A percentile compares a stretch with the other conserved stretches of the same genome.
Conservation (phyloP, 2,888 invertebrate genomes). For the Dolichopus griseipennis region DNA sequence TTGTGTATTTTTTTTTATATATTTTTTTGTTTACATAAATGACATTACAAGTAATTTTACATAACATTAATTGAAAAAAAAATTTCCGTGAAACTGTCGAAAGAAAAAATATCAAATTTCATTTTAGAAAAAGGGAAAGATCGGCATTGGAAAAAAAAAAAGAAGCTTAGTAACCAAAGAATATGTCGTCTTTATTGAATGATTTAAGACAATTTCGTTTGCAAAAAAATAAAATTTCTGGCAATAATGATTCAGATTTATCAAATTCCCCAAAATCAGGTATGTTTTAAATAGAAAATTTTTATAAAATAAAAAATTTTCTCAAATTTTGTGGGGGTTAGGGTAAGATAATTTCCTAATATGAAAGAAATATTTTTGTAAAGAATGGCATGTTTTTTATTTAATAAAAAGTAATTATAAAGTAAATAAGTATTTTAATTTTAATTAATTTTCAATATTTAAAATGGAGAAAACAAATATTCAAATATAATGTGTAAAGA, state of each 20-base stretch:
- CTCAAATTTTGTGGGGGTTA: no score
- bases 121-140: neutral
- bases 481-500: no score
- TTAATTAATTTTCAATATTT: no score
- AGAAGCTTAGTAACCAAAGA: neutral
- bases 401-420: no score
- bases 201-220: constrained; percentile 39
- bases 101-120: neutral
- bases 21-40: neutral
- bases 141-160: neutral
- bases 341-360: no score
- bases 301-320: no score
- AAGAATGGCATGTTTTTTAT: no score
- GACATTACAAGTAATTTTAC: neutral
- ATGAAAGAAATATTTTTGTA: no score
- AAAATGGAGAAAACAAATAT: no score
- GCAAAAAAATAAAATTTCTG: constrained; percentile 27
- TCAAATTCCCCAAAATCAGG: constrained; percentile 20
- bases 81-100: neutral
- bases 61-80: neutral
- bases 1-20: neutral
- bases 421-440: no score
- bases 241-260: neutral
- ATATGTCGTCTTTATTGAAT: constrained; percentile 27
- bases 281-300: constrained; percentile 17